Evolutionary conservation across 2,797 vertebrate genomes (phyloP), one percentile per base, ranked within the genome.

Genomic region (Fundulus diaphanus): DNA sequence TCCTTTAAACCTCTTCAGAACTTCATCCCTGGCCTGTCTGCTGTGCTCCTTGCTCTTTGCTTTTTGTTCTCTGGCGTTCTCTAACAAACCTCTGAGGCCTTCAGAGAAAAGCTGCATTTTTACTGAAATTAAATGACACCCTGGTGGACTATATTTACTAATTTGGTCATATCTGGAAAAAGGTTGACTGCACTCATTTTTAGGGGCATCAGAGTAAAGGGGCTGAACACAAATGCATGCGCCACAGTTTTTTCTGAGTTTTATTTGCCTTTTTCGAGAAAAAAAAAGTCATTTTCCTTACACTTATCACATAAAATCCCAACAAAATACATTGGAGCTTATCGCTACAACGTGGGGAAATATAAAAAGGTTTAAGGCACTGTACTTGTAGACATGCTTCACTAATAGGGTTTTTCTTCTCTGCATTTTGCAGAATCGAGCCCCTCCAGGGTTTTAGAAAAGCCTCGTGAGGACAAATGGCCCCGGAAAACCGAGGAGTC

Each of bases 381-480:
- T 67, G 40, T 29, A 68, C 11, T 35, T 20, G 48, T 35, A 48
- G 1, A 75, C 42, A 73, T 52, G 35, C 9, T 24, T 22, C 37
- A 24, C 7, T 7, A 12, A 13, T 59, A 7, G 1, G 0, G 22
- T 68, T 57, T 70, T 80, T 46, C 33, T 79, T 68, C 4, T 56
- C 31, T 66, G 77, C 67, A 33, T 80, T 67, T 82, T 82, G 49
- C 76, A 96, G 94, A 93, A 75, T 92, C 89, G 42, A 89, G 80
- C 44, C 89, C 92, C 5, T 72, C 72, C 51, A 87, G 83, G 78
- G 68, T 90, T 54, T 85, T 84, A 37, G 88, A 87, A 46, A 87
- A 77, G 52, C 68, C 80, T 48, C 94, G 90, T 69, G 97, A 97
- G 56, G 94, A 96, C 74, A 94, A 84, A 82, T 95, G 91, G 82